Evolutionary conservation across 2,113 vertebrate species (phyloP), one percentile per base, ranked within the genome.

Genomic region (Caloenas nicobarica): DNA sequence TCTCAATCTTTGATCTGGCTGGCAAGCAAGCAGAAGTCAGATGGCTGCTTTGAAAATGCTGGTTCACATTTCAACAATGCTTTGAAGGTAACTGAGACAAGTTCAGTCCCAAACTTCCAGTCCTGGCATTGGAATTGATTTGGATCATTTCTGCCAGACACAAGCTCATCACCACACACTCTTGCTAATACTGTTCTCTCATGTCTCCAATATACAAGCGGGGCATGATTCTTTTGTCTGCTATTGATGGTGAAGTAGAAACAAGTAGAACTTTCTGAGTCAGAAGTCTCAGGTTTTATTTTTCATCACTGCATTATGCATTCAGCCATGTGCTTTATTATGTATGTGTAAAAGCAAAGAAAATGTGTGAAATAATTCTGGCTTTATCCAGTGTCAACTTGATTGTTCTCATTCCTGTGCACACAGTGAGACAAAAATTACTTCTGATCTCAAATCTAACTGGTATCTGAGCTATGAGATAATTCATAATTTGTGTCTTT

Each of bases 1-100:
- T 74, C 96, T 34, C 95, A 97, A 77, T 76, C 93, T 4, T 46
- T 98, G 66, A 92, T 96, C 40, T 97, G 96, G 97, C 88, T 98
- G 58, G 79, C 96, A 51, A 97, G 88, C 48, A 98, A 98, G 92
- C 95, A 85, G 68, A 66, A 87, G 56, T 64, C 97, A 2, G 95
- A 98, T 8, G 99, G 99, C 81, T 99, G 98, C 95, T 98, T 99
- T 90, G 65, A 44, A 40, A 98, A 97, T 10, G 94, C 95, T 40
- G 99, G 98, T 31, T 96, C 92, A 13, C 98, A 98, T 71, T 97
- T 98, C 72, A 97, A 99, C 94, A 98, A 97, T 11, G 96, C 91
- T 76, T 98, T 99, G 96, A 97, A 98, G 99, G 99, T 99, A 93
- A 71, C 7, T 34, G 48, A 81, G 28, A 84, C 16, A 71, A 64